These are phyloP conservation scores for Pachypanchax playfairii DNA, from an alignment of 2,113 vertebrate genomes.

Conservation along the genomic window DNA sequence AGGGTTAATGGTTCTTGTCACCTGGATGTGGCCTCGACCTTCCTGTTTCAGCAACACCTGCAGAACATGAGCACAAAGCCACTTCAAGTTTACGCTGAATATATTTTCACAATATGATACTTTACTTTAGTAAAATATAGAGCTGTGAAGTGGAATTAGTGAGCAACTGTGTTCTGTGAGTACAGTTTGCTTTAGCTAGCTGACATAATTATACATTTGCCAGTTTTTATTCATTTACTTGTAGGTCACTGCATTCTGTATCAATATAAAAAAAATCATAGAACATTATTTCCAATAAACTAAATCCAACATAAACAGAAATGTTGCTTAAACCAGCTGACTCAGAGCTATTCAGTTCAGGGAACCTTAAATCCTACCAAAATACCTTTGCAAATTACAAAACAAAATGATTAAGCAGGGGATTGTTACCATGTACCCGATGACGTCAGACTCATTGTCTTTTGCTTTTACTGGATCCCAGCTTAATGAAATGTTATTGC, in stretches of 20 bases:
- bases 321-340: neutral
- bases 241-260: too few species aligned
- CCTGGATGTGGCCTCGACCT: constrained; percentile 88
- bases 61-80: neutral
- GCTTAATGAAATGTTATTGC: constrained; percentile 88
- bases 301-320: neutral
- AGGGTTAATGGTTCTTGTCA: constrained; percentile 91
- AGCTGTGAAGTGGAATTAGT: neutral
- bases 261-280: too few species aligned
- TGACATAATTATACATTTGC: neutral
- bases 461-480: constrained; percentile 92
- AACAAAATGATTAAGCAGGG: neutral
- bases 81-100: neutral
- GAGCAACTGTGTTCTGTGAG: neutral
- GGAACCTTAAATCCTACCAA: neutral
- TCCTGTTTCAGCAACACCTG: constrained; percentile 93
- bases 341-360: neutral
- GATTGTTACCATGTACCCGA: constrained; percentile 90
- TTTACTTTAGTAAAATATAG: neutral
- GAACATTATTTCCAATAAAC: too few species aligned
- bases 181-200: too few species aligned
- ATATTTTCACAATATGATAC: neutral
- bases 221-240: neutral
- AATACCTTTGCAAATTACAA: neutral
- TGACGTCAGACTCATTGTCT: constrained; percentile 93